Evolutionary conservation across 2,888 invertebrate genomes (phyloP).

Genomic region (Halictus ligatus): DNA sequence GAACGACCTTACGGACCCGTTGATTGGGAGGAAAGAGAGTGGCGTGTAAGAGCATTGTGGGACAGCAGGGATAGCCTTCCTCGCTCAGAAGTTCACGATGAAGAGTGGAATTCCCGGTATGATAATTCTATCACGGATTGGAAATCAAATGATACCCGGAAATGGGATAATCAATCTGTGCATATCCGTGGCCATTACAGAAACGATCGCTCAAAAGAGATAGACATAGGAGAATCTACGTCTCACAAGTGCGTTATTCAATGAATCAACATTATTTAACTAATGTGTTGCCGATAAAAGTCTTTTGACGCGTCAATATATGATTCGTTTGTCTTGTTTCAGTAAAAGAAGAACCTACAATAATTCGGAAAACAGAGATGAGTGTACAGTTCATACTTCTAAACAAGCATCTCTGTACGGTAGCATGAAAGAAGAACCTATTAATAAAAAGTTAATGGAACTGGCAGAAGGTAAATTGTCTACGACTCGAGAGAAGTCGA

Average conservation of each 20-base stretch:
- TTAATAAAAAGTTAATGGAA: conserved; percentile 83
- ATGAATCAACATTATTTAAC: conserved; percentile 4
- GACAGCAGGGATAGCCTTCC: conserved; percentile 81
- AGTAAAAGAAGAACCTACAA: conserved; percentile 79
- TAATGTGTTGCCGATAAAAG: neutral
- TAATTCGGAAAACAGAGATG: conserved; percentile 79
- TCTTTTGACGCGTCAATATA: neutral
- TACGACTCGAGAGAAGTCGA: conserved; percentile 80
- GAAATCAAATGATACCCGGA: conserved; percentile 80
- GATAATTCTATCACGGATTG: conserved; percentile 81
- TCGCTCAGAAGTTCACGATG: conserved; percentile 81
- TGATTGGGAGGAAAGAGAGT: conserved; percentile 83
- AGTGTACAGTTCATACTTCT: conserved; percentile 74
- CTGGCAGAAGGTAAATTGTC: conserved; percentile 81
- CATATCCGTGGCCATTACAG: conserved; percentile 80
- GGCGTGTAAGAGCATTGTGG: conserved; percentile 81
- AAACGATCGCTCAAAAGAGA: conserved; percentile 81
- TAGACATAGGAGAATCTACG: conserved; percentile 72
- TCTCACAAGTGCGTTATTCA: conserved; percentile 60
- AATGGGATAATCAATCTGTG: conserved; percentile 81
- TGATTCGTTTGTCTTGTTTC: conserved; percentile 36
- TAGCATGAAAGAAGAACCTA: conserved; percentile 83
- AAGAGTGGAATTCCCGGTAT: conserved; percentile 81
- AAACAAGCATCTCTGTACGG: conserved; percentile 81
- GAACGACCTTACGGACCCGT: conserved; percentile 75